Evolutionary conservation across 2,888 invertebrate genomes (phyloP), one percentile per base, ranked within the genome.

Genomic region (Ophion ventricosus): DNA sequence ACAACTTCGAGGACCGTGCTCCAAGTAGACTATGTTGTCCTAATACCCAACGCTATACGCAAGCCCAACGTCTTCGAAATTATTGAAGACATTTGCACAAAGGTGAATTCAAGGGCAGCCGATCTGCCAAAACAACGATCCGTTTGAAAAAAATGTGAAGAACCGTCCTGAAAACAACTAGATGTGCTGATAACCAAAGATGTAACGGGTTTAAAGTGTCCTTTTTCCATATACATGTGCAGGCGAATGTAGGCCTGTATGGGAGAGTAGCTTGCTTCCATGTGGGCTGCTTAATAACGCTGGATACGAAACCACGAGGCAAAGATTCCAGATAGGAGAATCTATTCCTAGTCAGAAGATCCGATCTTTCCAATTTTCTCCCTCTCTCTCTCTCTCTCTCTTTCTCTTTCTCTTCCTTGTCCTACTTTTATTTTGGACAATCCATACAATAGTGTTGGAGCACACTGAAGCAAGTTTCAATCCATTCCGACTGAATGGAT

Each of bases 321-420:
- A 89, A 88, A 89, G 88, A 90, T 90, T 86, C 73, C 84, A 81
- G 91, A 91, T 91, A 91, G 90, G 89, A 88, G 88, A 90, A 91
- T 90, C 87, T 88, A 89, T 90, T 90, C 90, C 87, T 87, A 88
- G 88, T 88, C 87, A 85, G 87, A 83, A 66, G 40, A 80, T 79
- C 67, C 73, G 61, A 89, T 88, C 88, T 78, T 79, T 78, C 69
- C 35, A 59, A 75, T 70, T 85, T 83, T 77, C 74, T 63, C 43
- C 40, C 67, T 73, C 49, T 26, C 66, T 8, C 72, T 83, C 43
- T 54, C 67, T 73, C 49, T 26, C 66, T 8, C 72, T 83, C 63
- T 54, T 73, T 49, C 20, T 61, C 35, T 17, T 14, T 63, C 56
- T 8, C 75, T 11, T 40, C 29, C 14, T 35, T 66, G 23, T 20